Base-by-base conservation (phyloP, 1,140 invertebrate genomes). In the Papilio aristodemus region DNA sequence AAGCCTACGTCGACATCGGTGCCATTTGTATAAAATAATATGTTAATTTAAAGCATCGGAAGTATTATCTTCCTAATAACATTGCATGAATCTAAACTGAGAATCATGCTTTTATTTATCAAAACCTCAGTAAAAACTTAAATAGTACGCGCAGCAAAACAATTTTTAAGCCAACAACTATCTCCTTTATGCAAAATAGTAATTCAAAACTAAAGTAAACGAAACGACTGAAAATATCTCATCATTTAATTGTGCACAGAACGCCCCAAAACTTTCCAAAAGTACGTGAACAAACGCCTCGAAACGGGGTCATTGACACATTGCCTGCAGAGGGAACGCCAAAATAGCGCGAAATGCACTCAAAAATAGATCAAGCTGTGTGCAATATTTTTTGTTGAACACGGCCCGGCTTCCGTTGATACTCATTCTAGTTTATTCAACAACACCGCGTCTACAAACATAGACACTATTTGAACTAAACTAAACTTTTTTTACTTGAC, bases 341-440 rank as follows among this genome's bases (percentile, higher is more conserved):
- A 90, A 90, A 89, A 91, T 90, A 91, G 87, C 89, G 89, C 89
- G 79, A 91, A 91, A 91, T 91, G 87, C 86, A 90, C 85, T 88
- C 84, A 89, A 88, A 91, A 91, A 90, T 90, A 91, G 86, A 89
- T 67, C 80, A 90, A 83, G 82, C 79, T 84, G 80, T 84, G 86
- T 90, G 89, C 89, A 90, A 91, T 90, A 91, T 91, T 91, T 91
- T 91, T 91, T 91, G 86, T 90, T 75, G 74, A 78, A 77, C 71
- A 77, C 50, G 27, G 32, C 69, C 37, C 71, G 67, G 66, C 75
- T 77, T 83, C 81, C 80, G 39, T 66, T 66, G 43, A 46, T 50
- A 36, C 63, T 41, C 32, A 36, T 14, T 38, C 36, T 10, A 62
- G 39, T 62, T 14, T 60, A 60, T 60, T 38, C 36, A 38, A 62